Base-by-base conservation (phyloP, 2,888 invertebrate genomes). In the Panopea generosa region DNA sequence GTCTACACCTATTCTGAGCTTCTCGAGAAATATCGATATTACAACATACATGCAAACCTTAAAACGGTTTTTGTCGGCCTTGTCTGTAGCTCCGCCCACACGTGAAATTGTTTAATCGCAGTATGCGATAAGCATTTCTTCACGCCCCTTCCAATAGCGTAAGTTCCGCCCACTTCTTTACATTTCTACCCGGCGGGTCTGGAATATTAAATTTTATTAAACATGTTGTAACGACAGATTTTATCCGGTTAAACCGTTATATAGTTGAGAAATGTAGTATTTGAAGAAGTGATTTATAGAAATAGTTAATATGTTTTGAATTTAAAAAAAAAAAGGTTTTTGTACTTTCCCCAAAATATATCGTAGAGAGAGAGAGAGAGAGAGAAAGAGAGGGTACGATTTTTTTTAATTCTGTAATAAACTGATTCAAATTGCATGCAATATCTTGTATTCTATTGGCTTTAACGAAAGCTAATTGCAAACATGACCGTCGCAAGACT, bases 41-140 rank as follows among this genome's bases (percentile, higher is more conserved):
- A 47, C 62, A 49, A 55, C 45, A 47, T 70, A 62, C 56, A 62
- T 62, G 43, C 29, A 33, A 43, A 45, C 49, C 57, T 70, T 45
- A 49, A 61, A 61, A 33, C 22, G 62, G 57, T 40, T 50, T 52
- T 68, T 59, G 59, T 68, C 52, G 50, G 68, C 27, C 24, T 66
- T 49, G 18, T 27, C 20, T 16, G 33, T 29, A 43, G 55, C 45
- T 52, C 68, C 60, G 53, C 60, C 9, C 53, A n/a, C 16, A 7
- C 27, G 27, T 27, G 26, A 16, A 53, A 16, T 27, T 16, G 53
- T 9, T 53, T 53, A 27, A 14, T 6, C 27, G 27, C 27, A 53
- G 24, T 14, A 27, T 14, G 20, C 16, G 33, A 14, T 50, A 57
- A 60, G 59, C 60, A 45, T 53, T 66, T 65, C 18, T n/a, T 43